Evolutionary conservation across 2,888 invertebrate species (phyloP).

Genomic region (Sericinus montela): DNA sequence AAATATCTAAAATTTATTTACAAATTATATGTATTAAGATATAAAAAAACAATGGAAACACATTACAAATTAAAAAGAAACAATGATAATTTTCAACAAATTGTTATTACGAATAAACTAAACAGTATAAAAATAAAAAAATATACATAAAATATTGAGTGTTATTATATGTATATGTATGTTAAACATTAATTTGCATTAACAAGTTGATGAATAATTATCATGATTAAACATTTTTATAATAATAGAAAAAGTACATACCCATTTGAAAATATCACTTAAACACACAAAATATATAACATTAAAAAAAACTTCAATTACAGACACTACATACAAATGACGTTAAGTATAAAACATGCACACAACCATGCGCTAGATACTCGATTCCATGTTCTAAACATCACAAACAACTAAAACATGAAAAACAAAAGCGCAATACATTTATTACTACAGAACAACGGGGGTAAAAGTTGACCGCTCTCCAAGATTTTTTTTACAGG

Average conservation of each 20-base stretch:
- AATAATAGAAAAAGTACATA: background rate
- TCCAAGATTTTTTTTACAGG: conserved; percentile 30
- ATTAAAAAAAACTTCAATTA: background rate
- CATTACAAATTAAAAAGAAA: background rate
- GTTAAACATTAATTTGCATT: background rate
- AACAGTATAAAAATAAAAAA: background rate
- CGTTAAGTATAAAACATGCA: conserved; percentile 1
- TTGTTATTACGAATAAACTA: conserved; percentile 8
- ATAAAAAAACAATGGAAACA: conserved; percentile 1
- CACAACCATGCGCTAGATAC: background rate
- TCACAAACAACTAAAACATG: conserved; percentile 3
- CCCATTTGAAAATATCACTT: background rate
- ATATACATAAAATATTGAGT: no score
- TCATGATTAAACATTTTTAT: no score
- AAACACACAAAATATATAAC: background rate
- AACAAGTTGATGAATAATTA: background rate
- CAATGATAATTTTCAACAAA: background rate
- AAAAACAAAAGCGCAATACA: conserved; percentile 15
- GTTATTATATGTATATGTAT: no score
- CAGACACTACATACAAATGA: background rate
- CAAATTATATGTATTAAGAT: background rate
- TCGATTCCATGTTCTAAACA: background rate
- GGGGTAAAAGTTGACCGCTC: conserved; percentile 30
- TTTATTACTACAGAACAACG: background rate
- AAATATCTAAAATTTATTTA: background rate